Conservation (phyloP, 2,888 invertebrate genomes). For the Adelphocoris suturalis region DNA sequence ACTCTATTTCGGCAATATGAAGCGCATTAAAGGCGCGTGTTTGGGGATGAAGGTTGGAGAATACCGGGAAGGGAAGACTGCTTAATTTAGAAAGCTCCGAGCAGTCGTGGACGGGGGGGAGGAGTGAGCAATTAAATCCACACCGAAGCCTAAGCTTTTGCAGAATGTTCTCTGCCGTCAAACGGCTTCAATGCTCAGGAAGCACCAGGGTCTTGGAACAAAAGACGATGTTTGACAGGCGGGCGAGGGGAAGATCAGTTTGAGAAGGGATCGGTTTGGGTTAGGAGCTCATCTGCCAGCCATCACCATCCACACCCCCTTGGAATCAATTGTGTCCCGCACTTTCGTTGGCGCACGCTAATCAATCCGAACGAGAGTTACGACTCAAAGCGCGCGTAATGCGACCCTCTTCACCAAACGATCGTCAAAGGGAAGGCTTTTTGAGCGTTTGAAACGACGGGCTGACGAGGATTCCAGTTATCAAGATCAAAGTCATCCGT, state of each 20-base stretch:
- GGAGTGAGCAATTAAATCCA: neutral
- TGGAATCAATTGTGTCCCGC: constrained; percentile 20
- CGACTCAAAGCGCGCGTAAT: constrained; percentile 24
- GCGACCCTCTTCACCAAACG: neutral
- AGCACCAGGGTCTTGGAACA: neutral
- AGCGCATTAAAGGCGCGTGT: constrained; percentile 35
- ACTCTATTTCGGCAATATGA: constrained; percentile 27
- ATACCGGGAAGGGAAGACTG: neutral
- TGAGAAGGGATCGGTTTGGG: constrained; percentile 26
- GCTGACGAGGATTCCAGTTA: neutral
- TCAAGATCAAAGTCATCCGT: neutral
- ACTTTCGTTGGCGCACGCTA: constrained; percentile 34
- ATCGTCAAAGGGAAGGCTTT: constrained; percentile 26
- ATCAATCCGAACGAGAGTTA: constrained; percentile 27
- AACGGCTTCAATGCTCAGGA: constrained; percentile 32
- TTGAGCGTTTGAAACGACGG: neutral
- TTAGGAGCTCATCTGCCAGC: neutral
- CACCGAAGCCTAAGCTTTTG: constrained; percentile 36
- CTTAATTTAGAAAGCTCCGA: constrained; percentile 5
- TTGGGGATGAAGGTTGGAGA: neutral
- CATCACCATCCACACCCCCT: neutral
- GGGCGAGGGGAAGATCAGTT: neutral
- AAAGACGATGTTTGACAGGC: constrained; percentile 39
- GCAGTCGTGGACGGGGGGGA: neutral
- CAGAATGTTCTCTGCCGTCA: constrained; percentile 32